Conservation (phyloP, 2,113 vertebrate genomes). For the Pelmatolapia mariae region DNA sequence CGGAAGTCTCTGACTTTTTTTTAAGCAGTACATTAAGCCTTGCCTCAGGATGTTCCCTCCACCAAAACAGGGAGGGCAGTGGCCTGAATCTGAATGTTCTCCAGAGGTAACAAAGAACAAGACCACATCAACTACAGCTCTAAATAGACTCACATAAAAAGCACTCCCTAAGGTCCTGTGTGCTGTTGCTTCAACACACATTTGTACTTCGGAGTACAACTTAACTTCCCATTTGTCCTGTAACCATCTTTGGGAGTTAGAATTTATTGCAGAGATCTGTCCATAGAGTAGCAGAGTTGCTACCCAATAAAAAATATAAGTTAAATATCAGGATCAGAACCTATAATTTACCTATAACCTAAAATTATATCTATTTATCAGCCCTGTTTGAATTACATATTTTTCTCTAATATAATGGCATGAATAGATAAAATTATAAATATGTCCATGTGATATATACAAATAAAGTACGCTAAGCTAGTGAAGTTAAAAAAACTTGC, state of each 20-base stretch:
- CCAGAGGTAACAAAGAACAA: not conserved
- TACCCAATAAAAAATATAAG: not conserved
- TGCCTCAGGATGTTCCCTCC: slow-evolving; percentile 4
- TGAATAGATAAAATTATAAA: not conserved
- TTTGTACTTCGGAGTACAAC: not conserved
- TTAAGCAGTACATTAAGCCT: slow-evolving; percentile 30
- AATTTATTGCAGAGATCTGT: not conserved
- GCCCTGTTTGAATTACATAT: not conserved
- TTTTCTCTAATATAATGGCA: not conserved
- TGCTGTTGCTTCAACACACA: not conserved
- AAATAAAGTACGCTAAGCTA: not conserved
- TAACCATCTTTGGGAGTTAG: not conserved
- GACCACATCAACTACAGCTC: not conserved
- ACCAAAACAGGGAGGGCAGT: slow-evolving; percentile 7
- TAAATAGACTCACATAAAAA: slow-evolving; percentile 4
- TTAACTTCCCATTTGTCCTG: not conserved
- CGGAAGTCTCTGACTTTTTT: slow-evolving; percentile 31
- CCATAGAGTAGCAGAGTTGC: not conserved
- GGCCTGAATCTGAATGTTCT: slow-evolving; percentile 42
- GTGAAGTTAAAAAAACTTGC: not conserved
- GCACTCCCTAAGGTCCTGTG: not conserved
- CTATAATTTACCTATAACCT: not conserved
- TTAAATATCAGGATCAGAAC: not conserved
- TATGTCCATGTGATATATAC: not conserved
- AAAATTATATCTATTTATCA: not conserved